These are phyloP conservation scores for Muscicapa comitata DNA, from an alignment of 2,797 vertebrate genomes.

Conservation along the genomic window DNA sequence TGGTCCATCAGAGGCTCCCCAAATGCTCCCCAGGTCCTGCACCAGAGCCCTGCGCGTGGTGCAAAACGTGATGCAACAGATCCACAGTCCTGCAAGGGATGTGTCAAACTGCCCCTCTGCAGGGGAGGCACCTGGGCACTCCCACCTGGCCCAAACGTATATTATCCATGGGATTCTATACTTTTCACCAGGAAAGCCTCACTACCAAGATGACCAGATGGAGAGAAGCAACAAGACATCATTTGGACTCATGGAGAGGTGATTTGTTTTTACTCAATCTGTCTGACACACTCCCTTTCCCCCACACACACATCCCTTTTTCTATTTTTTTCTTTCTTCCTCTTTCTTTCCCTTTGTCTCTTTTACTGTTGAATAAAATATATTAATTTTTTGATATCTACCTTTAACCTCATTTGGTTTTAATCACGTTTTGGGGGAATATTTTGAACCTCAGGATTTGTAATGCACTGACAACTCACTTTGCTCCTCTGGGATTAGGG, in stretches of 20 bases:
- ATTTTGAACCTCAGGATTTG: background rate
- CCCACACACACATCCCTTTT: accelerated
- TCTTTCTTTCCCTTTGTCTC: background rate
- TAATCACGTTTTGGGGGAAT: background rate
- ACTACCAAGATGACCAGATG: background rate
- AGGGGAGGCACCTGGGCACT: background rate
- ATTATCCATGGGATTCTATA: background rate
- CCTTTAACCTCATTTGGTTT: background rate
- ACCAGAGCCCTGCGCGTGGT: accelerated
- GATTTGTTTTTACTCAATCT: background rate
- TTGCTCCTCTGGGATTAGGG: background rate
- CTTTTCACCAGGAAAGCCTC: background rate
- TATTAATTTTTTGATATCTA: accelerated
- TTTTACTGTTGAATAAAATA: background rate
- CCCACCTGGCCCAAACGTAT: background rate
- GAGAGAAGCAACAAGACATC: background rate
- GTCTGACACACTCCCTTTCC: no score
- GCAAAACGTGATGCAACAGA: background rate
- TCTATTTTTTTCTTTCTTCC: background rate
- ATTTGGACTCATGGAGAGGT: background rate
- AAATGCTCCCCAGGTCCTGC: background rate
- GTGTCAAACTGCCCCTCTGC: no score
- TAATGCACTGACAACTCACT: background rate
- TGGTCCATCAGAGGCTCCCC: background rate
- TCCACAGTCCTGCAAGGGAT: background rate